phyloP scores from a whole-genome alignment of 2,113 vertebrate species.

The Physeter macrocephalus region DNA sequence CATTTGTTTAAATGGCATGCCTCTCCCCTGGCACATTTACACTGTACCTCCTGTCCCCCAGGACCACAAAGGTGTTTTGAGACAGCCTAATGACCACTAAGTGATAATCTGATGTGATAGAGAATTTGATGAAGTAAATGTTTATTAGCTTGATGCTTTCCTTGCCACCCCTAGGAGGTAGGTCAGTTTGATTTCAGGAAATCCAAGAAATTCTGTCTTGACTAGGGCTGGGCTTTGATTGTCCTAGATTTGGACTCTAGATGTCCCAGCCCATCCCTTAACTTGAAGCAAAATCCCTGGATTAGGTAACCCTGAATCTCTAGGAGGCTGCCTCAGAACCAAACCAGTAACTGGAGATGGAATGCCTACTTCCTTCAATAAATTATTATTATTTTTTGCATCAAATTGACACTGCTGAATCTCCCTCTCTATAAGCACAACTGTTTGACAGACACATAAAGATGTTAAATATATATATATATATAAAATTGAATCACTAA shows the following conservation, averaged over 20 bases:
- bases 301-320: neutral
- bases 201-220: neutral
- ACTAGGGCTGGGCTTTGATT: neutral
- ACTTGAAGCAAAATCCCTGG: neutral
- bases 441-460: neutral
- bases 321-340: neutral
- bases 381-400: neutral
- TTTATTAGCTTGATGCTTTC: neutral
- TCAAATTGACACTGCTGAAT: neutral
- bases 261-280: neutral
- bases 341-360: neutral
- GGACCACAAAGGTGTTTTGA: constrained; percentile 8
- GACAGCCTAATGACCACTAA: constrained; percentile 31
- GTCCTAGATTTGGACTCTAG: neutral
- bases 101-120: neutral
- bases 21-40: neutral
- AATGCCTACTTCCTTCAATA: neutral
- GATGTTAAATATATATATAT: neutral
- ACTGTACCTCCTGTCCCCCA: neutral
- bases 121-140: constrained; percentile 19
- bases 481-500: neutral
- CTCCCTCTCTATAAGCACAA: neutral
- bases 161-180: neutral
- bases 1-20: neutral
- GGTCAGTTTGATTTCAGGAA: neutral